A percentile compares a stretch with the other conserved stretches of the same genome.
Conservation (phyloP, 2,797 vertebrate species). For the Glyptemys insculpta region DNA sequence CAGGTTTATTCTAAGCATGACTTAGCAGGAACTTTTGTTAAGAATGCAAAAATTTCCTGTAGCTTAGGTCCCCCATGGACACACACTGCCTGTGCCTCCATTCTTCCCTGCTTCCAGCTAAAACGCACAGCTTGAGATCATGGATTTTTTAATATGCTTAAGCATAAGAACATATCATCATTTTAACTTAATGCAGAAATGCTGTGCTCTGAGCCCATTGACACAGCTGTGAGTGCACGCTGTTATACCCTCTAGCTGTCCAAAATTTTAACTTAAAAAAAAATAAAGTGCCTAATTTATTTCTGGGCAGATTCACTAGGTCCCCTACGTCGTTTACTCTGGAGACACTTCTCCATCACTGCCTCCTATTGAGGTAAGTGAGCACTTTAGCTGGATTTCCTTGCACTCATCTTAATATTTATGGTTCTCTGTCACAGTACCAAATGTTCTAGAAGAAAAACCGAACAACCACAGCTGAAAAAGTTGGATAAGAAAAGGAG, state of each 20-base stretch:
- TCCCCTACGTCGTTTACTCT: background rate
- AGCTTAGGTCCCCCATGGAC: background rate
- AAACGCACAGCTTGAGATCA: slow-evolving; percentile 50
- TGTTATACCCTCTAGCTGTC: slow-evolving; percentile 3
- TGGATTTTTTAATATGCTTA: slow-evolving; percentile 17
- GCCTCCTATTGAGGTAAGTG: background rate
- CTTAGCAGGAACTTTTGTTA: background rate
- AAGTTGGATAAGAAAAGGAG: background rate
- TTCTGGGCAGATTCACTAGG: background rate
- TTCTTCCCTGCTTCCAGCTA: slow-evolving; percentile 6
- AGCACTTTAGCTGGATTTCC: background rate
- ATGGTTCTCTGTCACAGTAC: background rate
- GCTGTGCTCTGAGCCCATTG: slow-evolving; percentile 33
- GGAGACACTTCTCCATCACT: background rate
- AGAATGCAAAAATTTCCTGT: background rate
- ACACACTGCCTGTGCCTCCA: background rate
- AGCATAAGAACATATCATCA: slow-evolving; percentile 14
- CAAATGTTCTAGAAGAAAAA: background rate
- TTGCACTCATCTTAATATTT: background rate
- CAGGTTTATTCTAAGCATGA: background rate
- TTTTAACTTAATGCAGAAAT: slow-evolving; percentile 30
- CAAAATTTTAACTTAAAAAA: background rate
- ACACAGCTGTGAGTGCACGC: slow-evolving; percentile 33
- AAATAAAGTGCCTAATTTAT: slow-evolving; percentile 27
- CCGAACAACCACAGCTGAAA: background rate